phyloP scores from a whole-genome alignment of 2,113 vertebrate genomes.

The Platycercus adscitus region DNA sequence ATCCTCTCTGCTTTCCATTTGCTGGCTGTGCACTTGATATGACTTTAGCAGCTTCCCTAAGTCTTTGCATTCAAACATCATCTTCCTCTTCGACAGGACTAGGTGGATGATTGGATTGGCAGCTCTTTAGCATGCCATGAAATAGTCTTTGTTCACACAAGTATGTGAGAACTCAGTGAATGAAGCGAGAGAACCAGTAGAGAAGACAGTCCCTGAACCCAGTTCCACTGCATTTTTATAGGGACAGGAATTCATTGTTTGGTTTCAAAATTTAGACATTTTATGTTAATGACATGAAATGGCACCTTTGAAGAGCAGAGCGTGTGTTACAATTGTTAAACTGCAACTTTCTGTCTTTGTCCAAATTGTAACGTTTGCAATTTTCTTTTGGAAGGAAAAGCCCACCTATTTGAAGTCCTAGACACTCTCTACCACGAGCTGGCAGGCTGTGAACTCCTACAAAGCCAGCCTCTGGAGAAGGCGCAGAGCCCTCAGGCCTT shows the following conservation, averaged over 20 bases:
- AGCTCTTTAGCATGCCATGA: neutral
- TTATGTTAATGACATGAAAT: neutral
- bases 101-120: neutral
- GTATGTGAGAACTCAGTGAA: neutral
- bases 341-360: neutral
- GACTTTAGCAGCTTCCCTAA: neutral
- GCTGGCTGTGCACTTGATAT: neutral
- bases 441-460: constrained; percentile 84
- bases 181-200: neutral
- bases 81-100: neutral
- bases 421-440: constrained; percentile 86
- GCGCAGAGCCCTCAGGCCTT: constrained; percentile 69
- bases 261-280: neutral
- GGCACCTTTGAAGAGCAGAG: neutral
- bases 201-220: neutral
- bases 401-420: constrained; percentile 83
- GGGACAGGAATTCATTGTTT: neutral
- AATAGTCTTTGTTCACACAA: neutral
- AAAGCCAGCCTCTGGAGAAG: constrained; percentile 62
- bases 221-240: neutral
- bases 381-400: constrained; percentile 74
- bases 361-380: neutral
- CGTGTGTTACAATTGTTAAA: neutral
- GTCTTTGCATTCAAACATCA: neutral
- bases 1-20: neutral